phyloP scores from a whole-genome alignment of 2,888 invertebrate species.

The Agrochola macilenta region DNA sequence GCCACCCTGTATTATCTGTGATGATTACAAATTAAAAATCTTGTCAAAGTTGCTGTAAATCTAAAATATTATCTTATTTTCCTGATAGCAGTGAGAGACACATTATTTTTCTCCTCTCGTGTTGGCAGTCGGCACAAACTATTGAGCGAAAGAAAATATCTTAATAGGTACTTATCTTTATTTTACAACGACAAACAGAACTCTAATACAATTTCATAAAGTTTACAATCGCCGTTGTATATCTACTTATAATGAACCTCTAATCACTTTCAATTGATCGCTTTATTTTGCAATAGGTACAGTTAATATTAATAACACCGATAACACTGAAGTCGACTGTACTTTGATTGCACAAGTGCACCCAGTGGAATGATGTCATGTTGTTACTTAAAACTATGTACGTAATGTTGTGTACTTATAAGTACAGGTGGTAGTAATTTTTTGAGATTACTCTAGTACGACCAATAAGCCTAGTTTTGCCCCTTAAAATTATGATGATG shows the following conservation, averaged over 20 bases:
- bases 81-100: background rate
- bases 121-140: background rate
- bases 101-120: background rate
- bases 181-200: background rate
- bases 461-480: too few relatives aligned
- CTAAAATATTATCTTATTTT: background rate
- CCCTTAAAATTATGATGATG: too few relatives aligned
- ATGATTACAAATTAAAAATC: background rate
- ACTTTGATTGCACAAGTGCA: conserved; percentile 54
- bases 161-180: background rate
- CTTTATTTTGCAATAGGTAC: conserved; percentile 31
- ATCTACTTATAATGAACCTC: conserved; percentile 22
- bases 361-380: conserved; percentile 40
- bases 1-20: too few relatives aligned
- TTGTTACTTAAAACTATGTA: conserved; percentile 4
- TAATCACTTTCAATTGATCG: conserved; percentile 10
- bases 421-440: conserved; percentile 7
- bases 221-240: background rate
- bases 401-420: conserved; percentile 3
- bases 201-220: background rate
- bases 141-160: background rate
- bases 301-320: conserved; percentile 16
- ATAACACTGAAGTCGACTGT: conserved; percentile 31
- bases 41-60: background rate
- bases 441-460: background rate